Base-by-base conservation (phyloP, 2,888 invertebrate genomes). In the Drosophila borealis region DNA sequence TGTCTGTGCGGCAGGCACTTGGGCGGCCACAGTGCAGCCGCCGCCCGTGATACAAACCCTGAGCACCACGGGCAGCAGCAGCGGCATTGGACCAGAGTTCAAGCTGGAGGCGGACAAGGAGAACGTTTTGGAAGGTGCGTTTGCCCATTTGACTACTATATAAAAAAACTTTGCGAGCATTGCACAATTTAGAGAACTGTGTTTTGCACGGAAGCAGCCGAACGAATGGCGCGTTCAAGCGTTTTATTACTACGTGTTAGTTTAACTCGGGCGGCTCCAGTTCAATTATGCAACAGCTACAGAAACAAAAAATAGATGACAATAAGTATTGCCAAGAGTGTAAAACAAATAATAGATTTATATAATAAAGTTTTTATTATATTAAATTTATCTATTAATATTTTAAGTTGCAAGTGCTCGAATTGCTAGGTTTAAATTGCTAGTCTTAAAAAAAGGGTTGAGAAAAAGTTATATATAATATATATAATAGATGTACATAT, bases 21-120 rank as follows among this genome's bases (percentile, higher is more conserved):
- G 72, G 78, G 66, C 78, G 19, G 83, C 86, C 49, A 78, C 88
- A 8, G 65, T 80, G 4, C 71, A 80, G 10, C 90, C 91, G 1
- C 85, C 89, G n/a, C 84, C 89, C 2, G 3, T 74, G 17, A 88
- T 90, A 39, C 82, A 81, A 36, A 88, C 90, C 0, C 74, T 85
- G 4, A 81, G 86, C 46, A 69, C 81, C 13, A 74, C 79, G 11
- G 76, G 74, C 4, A 88, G 83, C 8, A 88, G 6, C 25, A 25
- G 25, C 4, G 83, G 88, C 49, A 81, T 90, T 19, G 91, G 91
- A 33, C 89, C 90, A 1, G 81, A 79, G 29, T 81, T 81, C 29
- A 60, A 69, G 10, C 46, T 88, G 42, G 64, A 76, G 2, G 29
- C 42, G 46, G 50, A 59, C 37, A 48, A 67, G 19, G 14, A 37